A percentile compares a stretch with the other conserved stretches of the same genome.
phyloP scores from a whole-genome alignment of 2,888 invertebrate genomes.

The Rapana venosa region DNA sequence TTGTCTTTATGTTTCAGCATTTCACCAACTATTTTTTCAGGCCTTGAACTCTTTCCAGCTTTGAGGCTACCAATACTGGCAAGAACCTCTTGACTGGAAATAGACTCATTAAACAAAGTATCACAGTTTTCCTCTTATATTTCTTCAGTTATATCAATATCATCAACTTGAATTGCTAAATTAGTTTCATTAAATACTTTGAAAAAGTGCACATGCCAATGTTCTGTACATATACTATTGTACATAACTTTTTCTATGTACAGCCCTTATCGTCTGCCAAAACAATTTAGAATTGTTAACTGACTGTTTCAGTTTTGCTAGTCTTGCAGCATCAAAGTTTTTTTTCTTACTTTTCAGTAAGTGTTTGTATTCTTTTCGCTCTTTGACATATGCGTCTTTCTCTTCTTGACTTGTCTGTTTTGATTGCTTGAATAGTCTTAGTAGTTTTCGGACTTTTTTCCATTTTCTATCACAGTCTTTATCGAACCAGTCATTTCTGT shows the following conservation, averaged over 20 bases:
- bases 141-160: not conserved
- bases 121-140: not conserved
- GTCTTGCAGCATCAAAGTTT: not conserved
- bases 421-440: too few relatives aligned
- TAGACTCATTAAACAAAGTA: not conserved
- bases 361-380: not conserved
- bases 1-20: not conserved
- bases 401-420: not conserved
- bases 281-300: not conserved
- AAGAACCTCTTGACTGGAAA: not conserved
- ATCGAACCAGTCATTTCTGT: not conserved
- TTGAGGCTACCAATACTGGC: not conserved
- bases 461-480: not conserved
- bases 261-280: not conserved
- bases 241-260: not conserved
- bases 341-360: not conserved
- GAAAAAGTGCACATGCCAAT: not conserved
- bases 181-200: not conserved
- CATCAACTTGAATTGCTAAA: not conserved
- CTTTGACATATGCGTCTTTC: not conserved
- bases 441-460: not conserved
- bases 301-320: not conserved
- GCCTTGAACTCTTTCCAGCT: not conserved
- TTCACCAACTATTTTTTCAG: not conserved
- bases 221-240: not conserved